phyloP scores from a whole-genome alignment of 37 sponge, comb jelly and placozoan species.

The Ianthella basta region DNA sequence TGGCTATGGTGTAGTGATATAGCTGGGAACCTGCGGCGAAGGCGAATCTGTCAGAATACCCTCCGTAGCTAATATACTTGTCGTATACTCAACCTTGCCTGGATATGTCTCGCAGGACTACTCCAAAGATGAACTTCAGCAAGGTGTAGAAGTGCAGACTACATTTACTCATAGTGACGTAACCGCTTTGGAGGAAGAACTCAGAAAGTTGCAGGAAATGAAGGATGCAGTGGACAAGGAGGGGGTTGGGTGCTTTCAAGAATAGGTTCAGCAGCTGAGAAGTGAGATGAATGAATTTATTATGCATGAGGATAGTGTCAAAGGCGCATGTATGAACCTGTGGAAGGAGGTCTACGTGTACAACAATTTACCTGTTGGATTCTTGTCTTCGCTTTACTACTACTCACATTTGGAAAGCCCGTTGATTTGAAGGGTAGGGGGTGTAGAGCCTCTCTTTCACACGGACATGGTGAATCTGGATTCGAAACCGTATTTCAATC shows the following conservation, averaged over 20 bases:
- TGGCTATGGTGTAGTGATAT: no score
- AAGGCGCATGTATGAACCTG: no score
- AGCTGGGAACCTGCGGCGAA: neutral
- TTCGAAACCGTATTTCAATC: no score
- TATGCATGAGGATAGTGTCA: conserved; percentile 4
- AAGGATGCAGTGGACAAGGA: conserved; percentile 12
- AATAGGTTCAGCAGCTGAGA: neutral
- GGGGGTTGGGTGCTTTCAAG: neutral
- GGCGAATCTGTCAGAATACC: neutral
- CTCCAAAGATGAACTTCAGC: conserved; percentile 4
- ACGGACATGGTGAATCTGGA: no score
- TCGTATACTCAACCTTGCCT: no score
- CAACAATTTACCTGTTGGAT: no score
- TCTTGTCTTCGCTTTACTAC: no score
- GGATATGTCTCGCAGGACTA: no score
- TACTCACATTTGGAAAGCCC: no score
- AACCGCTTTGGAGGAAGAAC: conserved; percentile 1
- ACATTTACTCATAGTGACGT: neutral
- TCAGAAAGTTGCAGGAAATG: conserved; percentile 1
- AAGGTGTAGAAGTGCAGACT: conserved; percentile 1
- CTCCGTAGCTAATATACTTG: neutral
- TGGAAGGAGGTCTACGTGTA: no score
- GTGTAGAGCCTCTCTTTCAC: no score
- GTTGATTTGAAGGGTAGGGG: no score
- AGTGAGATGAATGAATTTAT: conserved; percentile 1